Conservation (phyloP, 1,140 invertebrate species). For the Episyrphus balteatus region DNA sequence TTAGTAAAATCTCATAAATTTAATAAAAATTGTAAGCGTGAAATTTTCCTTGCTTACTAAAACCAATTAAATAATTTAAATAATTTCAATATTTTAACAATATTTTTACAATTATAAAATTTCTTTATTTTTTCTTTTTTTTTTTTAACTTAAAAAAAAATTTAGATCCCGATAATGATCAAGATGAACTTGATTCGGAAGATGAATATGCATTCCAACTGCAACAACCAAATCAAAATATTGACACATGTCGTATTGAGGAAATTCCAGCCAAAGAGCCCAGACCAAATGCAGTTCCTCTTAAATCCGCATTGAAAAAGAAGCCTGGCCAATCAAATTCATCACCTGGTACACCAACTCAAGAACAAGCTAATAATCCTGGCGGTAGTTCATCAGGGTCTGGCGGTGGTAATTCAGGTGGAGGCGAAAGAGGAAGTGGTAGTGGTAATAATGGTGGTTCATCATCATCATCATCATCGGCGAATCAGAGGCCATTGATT, state of each 20-base stretch:
- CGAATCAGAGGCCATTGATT: constrained; percentile 44
- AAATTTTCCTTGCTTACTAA: too few species aligned
- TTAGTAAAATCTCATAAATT: too few species aligned
- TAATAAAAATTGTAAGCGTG: too few species aligned
- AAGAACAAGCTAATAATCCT: constrained; percentile 43
- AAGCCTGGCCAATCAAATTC: constrained; percentile 46
- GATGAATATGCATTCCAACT: constrained; percentile 36
- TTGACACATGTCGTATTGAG: constrained; percentile 72
- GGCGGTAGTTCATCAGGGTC: constrained; percentile 4
- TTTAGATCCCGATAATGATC: constrained; percentile 35
- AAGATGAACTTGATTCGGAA: constrained; percentile 42
- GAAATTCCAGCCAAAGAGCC: constrained; percentile 85
- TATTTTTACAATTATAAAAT: too few species aligned
- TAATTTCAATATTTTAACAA: too few species aligned
- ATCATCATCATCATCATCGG: constrained; percentile 24
- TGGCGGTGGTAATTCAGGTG: constrained; percentile 7
- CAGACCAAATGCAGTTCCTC: constrained; percentile 74
- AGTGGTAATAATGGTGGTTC: constrained; percentile 27
- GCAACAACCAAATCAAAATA: constrained; percentile 47
- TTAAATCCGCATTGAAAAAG: constrained; percentile 87
- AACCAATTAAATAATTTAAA: too few species aligned
- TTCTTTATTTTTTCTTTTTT: background rate
- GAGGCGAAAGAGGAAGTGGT: constrained; percentile 20
- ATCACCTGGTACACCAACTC: constrained; percentile 55
- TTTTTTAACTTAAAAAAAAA: background rate